phyloP scores from a whole-genome alignment of 2,888 invertebrate species.

The Capitulum mitella region DNA sequence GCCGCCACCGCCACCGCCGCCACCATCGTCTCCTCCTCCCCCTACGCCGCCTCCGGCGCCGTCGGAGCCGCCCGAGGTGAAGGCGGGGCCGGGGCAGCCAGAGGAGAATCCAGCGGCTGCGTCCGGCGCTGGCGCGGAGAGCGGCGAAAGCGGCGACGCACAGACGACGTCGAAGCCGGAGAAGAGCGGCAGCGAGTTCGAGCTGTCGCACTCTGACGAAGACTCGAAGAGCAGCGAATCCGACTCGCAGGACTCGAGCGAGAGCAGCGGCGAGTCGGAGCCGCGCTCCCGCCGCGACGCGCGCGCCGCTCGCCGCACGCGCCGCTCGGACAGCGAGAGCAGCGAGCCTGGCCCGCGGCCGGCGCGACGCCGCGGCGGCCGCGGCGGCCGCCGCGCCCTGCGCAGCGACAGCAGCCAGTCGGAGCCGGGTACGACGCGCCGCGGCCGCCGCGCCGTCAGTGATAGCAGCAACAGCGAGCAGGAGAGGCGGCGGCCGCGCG shows the following conservation, averaged over 20 bases:
- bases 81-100: neutral
- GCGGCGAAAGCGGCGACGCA: neutral
- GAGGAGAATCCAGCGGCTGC: neutral
- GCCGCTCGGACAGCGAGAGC: neutral
- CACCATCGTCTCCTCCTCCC: too few relatives aligned
- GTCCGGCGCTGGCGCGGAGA: neutral
- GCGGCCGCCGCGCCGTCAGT: neutral
- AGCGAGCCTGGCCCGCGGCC: neutral
- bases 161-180: neutral
- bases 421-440: neutral
- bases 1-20: neutral
- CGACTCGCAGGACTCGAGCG: neutral
- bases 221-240: neutral
- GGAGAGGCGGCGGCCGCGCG: neutral
- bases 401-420: neutral
- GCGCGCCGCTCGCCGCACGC: neutral
- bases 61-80: neutral
- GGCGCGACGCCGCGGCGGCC: neutral
- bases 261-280: neutral
- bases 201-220: neutral
- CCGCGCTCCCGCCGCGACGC: too few relatives aligned
- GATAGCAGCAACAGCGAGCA: neutral
- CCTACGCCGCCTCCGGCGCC: too few relatives aligned
- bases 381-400: neutral
- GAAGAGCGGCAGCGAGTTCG: slow-evolving; percentile 1